Evolutionary conservation across 1,140 invertebrate species (phyloP).

Genomic region (Apis mellifera): Amel_HAv3.1 CM009937.2:2711501-2712000

Average conservation of each 20-base stretch:
- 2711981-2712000: constrained; percentile 37
- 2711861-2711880: not conserved
- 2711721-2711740: no score
- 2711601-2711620: no score
- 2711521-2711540: no score
- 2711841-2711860: not conserved
- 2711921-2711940: not conserved
- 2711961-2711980: constrained; percentile 5
- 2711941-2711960: not conserved
- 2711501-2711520: no score
- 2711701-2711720: no score
- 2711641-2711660: no score
- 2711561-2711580: no score
- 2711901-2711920: constrained; percentile 5
- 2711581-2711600: no score
- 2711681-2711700: no score
- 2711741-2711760: not conserved
- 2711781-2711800: not conserved
- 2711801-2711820: not conserved
- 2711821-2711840: not conserved
- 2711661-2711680: no score
- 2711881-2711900: not conserved
- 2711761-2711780: not conserved
- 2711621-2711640: no score
- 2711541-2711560: no score